phyloP scores from a whole-genome alignment of 2,113 vertebrate genomes.

The Phylloscopus trochilus region DNA sequence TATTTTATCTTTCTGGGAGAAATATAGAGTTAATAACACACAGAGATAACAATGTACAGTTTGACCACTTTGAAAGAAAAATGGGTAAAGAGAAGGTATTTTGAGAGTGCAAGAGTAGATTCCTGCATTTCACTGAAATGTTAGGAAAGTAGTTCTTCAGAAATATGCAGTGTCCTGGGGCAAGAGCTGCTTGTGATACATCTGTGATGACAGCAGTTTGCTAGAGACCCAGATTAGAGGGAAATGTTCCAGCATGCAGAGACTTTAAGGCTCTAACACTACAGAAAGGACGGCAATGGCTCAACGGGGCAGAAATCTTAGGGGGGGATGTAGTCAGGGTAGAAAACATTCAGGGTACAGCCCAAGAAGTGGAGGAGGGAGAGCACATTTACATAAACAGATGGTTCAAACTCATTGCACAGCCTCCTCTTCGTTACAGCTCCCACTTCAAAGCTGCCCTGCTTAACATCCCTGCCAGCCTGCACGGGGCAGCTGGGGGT shows the following conservation, averaged over 20 bases:
- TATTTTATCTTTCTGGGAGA: neutral
- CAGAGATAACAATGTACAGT: neutral
- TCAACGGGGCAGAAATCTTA: constrained; percentile 33
- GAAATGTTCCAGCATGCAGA: constrained; percentile 66
- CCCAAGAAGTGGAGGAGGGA: neutral
- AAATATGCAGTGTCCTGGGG: constrained; percentile 54
- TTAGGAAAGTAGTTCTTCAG: constrained; percentile 53
- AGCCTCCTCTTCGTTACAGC: neutral
- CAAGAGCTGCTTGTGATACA: constrained; percentile 62
- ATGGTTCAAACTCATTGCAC: neutral
- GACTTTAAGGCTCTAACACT: constrained; percentile 34
- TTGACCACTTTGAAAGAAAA: neutral
- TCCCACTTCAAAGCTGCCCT: neutral
- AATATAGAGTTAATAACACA: neutral
- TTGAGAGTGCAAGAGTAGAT: neutral
- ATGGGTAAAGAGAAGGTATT: neutral
- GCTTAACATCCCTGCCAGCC: neutral
- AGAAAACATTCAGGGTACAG: neutral
- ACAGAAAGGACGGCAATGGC: neutral
- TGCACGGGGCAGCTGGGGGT: neutral
- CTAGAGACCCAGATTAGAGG: constrained; percentile 32
- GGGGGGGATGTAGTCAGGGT: neutral
- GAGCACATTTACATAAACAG: neutral
- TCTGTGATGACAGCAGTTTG: constrained; percentile 62
- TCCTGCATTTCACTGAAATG: constrained; percentile 7